Base-by-base conservation (phyloP, 2,113 vertebrate species). In the Taurulus bubalis region DNA sequence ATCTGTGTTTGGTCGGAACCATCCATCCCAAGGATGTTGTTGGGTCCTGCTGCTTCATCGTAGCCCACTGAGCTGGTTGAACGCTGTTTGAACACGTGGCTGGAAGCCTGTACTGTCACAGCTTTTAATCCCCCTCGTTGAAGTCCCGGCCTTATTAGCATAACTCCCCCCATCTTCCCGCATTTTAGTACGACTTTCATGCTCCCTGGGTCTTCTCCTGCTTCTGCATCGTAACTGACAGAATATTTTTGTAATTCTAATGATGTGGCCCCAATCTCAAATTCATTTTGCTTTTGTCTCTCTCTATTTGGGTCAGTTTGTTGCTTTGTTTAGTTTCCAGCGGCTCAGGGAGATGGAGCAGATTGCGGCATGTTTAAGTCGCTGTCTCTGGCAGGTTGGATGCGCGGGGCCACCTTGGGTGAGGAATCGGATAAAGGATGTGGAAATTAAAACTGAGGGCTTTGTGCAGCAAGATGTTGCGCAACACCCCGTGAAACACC, bases 211-310 rank as follows among this genome's bases (percentile, higher is more conserved):
- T 85, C 72, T 66, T 82, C 65, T 67, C 65, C 79, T 75, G 70
- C 71, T 58, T 69, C 75, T 60, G 47, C 58, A 71, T 64, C 84
- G 49, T 81, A 73, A 82, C 76, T 88, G 90, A 92, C 84, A 74
- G 71, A 82, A 63, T 81, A 87, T 87, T 89, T 91, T 82, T 91
- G 85, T 83, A 81, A 93, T 89, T 91, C 85, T 81, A 91, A 92
- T 92, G 82, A 89, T 53, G 71, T 83, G 12, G 82, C 51, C 73
- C 72, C 84, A 59, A 84, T 92, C 87, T 84, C 56, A 47, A 68
- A 85, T 89, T 82, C 65, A 88, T 93, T 90, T 89, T 4, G 32
- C 85, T 79, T 88, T 86, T 85, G 87, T 92, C 84, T 81, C 83
- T 63, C 22, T 73, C 55, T 84, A 91, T 93, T 90, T 91, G 84